Base-by-base conservation (phyloP, 2,888 invertebrate genomes). In the Orgyia antiqua region DNA sequence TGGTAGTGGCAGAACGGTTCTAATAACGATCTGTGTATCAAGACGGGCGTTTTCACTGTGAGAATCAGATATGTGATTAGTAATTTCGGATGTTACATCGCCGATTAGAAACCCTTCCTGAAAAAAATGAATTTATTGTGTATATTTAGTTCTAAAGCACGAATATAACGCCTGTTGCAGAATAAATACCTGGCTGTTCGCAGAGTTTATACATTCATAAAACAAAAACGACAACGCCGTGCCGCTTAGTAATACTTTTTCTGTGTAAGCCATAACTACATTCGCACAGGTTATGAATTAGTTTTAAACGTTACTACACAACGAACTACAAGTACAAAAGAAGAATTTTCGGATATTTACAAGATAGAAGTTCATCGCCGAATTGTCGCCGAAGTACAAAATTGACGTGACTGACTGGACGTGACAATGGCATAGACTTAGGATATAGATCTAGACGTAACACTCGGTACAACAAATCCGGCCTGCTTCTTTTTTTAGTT, bases 81-180 rank as follows among this genome's bases (percentile, higher is more conserved):
- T 90, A 50, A 91, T 87, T 69, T 88, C 89, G 24, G 88, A 87
- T 24, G 88, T 79, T 8, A 90, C 83, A 55, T 91, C 89, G 7
- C 92, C 92, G 24, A 92, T 75, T 15, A 92, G 78, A 63, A 92
- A 91, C 8, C 92, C 92, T 59, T 88, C 87, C 88, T 88, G 68
- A 31, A 76, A 70, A 24, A 11, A 10, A 8, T 23, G 10, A 21
- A 23, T 11, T 23, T 6, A 24, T 10, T 10, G 8, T 9, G 17
- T 42, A 20, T 12, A 21, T 6, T 15, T 20, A 21, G 10, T 23
- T 10, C 10, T 10, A 23, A 4, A 10, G 10, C 4, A 10, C 10
- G 5, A 10, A 23, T 23, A 7, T 10, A 10, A 10, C 7, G 11
- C 10, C 11, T 10, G 8, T 9, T 19, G 25, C 20, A 13, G 10